These are phyloP conservation scores for Peromyscus attwateri DNA, from an alignment of 2,797 vertebrate species.

Conservation along the genomic window DNA sequence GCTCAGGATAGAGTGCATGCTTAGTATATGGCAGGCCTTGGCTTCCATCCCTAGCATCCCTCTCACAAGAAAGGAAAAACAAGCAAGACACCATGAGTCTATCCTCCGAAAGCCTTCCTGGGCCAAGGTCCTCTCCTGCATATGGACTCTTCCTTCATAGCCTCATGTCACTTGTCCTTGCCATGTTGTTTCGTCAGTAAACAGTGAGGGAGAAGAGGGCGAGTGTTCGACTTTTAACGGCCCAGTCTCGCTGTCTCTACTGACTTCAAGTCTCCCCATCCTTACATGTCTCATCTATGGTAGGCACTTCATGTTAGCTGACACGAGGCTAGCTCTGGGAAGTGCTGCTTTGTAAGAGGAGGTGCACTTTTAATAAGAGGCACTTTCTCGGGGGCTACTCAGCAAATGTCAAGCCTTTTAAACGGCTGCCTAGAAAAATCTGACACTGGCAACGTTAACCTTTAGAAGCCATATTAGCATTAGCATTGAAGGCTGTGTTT, in stretches of 20 bases:
- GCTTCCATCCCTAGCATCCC: background rate
- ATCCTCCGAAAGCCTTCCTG: background rate
- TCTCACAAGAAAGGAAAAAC: background rate
- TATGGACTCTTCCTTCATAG: background rate
- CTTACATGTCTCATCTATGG: background rate
- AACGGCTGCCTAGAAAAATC: conserved; percentile 73
- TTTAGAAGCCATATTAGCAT: conserved; percentile 80
- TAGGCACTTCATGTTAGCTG: background rate
- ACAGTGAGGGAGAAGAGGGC: background rate
- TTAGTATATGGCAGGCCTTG: background rate
- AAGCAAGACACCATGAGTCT: background rate
- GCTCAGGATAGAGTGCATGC: background rate
- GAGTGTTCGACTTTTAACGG: background rate
- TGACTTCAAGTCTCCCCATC: background rate
- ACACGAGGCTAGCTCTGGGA: background rate
- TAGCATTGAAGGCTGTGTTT: conserved; percentile 73
- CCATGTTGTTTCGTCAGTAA: background rate
- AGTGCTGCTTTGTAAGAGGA: conserved; percentile 45
- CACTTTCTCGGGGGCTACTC: conserved; percentile 73
- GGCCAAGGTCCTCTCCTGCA: background rate
- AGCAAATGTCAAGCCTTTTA: conserved; percentile 80
- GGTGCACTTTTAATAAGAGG: conserved; percentile 66
- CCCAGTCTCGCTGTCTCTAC: background rate
- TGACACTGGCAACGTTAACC: conserved; percentile 76
- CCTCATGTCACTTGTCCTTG: background rate